phyloP scores from a whole-genome alignment of 2,113 vertebrate genomes.

The Mormoops blainvillei region DNA sequence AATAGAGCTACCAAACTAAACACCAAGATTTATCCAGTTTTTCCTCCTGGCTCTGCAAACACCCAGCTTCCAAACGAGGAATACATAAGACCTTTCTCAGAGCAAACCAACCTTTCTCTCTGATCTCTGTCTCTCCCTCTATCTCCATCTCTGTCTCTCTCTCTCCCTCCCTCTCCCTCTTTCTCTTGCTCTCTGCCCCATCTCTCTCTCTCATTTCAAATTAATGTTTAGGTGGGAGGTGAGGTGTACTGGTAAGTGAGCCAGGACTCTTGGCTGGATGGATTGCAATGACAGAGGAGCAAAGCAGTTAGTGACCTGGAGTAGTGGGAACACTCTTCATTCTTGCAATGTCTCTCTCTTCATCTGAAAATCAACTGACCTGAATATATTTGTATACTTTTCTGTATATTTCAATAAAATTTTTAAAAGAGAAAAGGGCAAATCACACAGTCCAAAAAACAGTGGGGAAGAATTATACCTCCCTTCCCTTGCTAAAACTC shows the following conservation, averaged over 20 bases:
- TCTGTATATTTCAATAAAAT: background rate
- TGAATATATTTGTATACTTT: background rate
- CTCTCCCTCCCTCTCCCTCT: fast-evolving
- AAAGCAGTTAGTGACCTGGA: background rate
- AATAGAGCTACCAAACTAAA: background rate
- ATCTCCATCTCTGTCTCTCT: background rate
- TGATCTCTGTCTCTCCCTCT: background rate
- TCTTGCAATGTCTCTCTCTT: background rate
- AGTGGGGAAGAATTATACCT: fast-evolving
- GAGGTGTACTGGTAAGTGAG: background rate
- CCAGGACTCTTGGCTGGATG: background rate
- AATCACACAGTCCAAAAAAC: background rate
- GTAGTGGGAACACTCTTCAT: background rate
- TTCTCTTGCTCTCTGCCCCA: background rate
- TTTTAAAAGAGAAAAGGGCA: background rate
- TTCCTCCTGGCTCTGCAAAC: background rate
- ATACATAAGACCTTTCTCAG: background rate
- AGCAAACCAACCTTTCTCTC: background rate
- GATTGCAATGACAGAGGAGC: background rate
- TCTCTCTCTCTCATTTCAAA: background rate
- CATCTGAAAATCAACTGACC: background rate
- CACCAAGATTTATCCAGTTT: background rate
- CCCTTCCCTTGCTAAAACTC: background rate
- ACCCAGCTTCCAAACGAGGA: background rate
- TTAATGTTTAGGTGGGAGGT: background rate